These are phyloP conservation scores for Halictus quadricinctus DNA, from an alignment of 2,888 invertebrate genomes.

Conservation along the genomic window DNA sequence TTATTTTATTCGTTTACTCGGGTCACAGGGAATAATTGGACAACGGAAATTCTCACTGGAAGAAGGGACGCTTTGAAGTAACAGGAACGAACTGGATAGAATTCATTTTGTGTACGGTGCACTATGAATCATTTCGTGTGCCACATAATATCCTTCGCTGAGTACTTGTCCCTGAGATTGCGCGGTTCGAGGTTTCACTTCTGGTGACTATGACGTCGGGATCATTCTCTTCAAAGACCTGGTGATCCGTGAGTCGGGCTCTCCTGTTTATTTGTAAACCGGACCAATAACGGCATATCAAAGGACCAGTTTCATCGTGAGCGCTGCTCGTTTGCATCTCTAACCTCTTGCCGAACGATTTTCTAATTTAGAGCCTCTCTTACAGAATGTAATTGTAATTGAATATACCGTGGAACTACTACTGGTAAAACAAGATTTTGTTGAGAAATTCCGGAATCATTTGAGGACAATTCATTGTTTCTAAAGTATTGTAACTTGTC, in stretches of 20 bases:
- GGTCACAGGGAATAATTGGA: slow-evolving; percentile 10
- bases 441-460: too few relatives aligned
- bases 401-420: too few relatives aligned
- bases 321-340: background rate
- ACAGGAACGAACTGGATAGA: background rate
- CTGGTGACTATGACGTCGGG: slow-evolving; percentile 8
- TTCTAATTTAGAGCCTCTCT: background rate
- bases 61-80: background rate
- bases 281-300: slow-evolving; percentile 18
- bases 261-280: slow-evolving; percentile 34
- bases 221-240: slow-evolving; percentile 20
- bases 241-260: slow-evolving; percentile 15
- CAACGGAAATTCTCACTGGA: slow-evolving; percentile 22
- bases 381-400: too few relatives aligned
- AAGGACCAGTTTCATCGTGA: slow-evolving; percentile 13
- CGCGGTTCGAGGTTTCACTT: slow-evolving; percentile 21
- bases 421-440: too few relatives aligned
- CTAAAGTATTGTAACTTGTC: too few relatives aligned
- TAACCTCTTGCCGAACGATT: background rate
- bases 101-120: background rate
- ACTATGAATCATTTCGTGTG: background rate
- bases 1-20: slow-evolving; percentile 49
- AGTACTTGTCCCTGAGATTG: background rate
- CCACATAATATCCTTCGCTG: slow-evolving; percentile 16
- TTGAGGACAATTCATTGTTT: too few relatives aligned